phyloP scores from a whole-genome alignment of 2,113 vertebrate genomes.

The Paracanthobrama guichenoti region DNA sequence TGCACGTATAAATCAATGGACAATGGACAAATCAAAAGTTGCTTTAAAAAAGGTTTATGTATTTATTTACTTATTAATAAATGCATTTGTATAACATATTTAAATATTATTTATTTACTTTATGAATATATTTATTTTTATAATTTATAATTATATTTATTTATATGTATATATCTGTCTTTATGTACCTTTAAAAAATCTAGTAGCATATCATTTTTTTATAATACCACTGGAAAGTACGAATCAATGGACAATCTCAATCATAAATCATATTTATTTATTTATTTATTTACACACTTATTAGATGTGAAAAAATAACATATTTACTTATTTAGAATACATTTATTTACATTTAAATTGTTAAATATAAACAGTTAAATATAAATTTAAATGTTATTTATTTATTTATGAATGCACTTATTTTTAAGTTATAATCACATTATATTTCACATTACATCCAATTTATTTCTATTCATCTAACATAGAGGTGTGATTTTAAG shows the following conservation, averaged over 20 bases:
- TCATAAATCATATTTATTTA: background rate
- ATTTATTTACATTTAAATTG: background rate
- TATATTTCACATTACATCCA: too few relatives aligned
- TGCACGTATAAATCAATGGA: too few relatives aligned
- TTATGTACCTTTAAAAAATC: background rate
- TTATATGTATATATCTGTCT: background rate
- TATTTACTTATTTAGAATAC: background rate
- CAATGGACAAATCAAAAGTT: too few relatives aligned
- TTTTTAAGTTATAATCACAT: background rate
- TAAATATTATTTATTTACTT: background rate
- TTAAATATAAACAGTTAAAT: too few relatives aligned
- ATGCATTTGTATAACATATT: background rate
- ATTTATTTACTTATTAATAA: background rate
- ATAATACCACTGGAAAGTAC: background rate
- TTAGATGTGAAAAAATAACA: background rate
- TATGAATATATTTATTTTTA: background rate
- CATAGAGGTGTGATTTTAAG: too few relatives aligned
- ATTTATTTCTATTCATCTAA: too few relatives aligned
- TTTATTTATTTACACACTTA: background rate
- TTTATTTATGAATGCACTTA: background rate
- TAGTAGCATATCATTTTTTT: background rate
- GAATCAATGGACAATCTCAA: background rate
- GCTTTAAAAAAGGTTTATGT: too few relatives aligned
- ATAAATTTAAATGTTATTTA: background rate
- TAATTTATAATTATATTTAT: background rate